A percentile compares a stretch with the other conserved stretches of the same genome.
These are phyloP conservation scores for Scaptomyza pallida DNA, from an alignment of 1,140 invertebrate species.

Conservation along the genomic window DNA sequence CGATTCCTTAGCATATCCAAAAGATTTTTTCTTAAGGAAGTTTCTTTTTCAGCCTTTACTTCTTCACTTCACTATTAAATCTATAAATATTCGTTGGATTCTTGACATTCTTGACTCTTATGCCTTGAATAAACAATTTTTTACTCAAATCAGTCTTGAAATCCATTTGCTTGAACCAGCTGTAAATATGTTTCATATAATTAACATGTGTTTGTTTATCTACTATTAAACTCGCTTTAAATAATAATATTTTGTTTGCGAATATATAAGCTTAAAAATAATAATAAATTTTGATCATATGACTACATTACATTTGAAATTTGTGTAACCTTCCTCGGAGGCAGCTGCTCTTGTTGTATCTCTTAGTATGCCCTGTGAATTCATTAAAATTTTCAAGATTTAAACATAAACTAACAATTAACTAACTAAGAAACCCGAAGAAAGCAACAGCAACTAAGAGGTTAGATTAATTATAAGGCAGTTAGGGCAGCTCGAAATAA, in stretches of 20 bases:
- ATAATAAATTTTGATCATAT: constrained; percentile 5
- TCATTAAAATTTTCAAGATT: constrained; percentile 8
- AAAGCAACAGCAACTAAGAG: neutral
- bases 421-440: constrained; percentile 17
- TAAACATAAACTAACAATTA: neutral
- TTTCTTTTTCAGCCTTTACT: no score
- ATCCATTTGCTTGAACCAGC: constrained; percentile 2
- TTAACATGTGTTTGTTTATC: neutral
- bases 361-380: constrained; percentile 69
- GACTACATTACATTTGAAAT: constrained; percentile 56
- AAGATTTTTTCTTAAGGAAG: no score
- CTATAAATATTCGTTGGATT: no score
- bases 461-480: constrained; percentile 7
- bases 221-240: no score
- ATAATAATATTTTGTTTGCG: no score
- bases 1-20: no score
- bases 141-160: neutral
- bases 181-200: neutral
- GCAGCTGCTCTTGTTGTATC: constrained; percentile 49
- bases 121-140: no score
- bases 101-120: no score
- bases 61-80: no score
- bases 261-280: neutral
- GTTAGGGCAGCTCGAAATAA: constrained; percentile 26
- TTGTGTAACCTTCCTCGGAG: constrained; percentile 43